Evolutionary conservation across 35 echinoderm and acorn worm species (phyloP), one percentile per base, ranked within the genome.

Genomic region (Nesometra sesokonis): DNA sequence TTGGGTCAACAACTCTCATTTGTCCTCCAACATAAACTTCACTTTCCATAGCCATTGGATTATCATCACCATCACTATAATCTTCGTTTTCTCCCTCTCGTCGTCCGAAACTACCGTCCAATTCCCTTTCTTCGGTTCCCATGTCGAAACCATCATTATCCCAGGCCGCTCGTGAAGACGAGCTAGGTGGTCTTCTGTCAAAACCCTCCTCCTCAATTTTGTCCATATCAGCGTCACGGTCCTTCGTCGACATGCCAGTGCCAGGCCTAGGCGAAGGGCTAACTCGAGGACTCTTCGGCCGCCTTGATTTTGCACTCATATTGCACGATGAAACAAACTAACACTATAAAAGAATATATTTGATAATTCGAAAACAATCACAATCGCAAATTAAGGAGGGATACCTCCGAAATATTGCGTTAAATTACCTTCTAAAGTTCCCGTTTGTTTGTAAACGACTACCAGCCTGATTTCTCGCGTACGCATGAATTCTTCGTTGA

Each of bases 61-160:
- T 91, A 76, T 97, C 85, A 89, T 82, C 92, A 35, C 38, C 84
- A 34, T 93, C 94, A 32, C 46, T 86, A 31, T 80, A 81, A 84
- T 88, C 93, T 35, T 92, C 90, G 32, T 93, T 80, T 5, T 86
- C 88, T 29, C 81, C 86, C 35, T 91, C 89, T 77, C 86, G 76
- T 80, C 88, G 79, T n/a, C 84, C 88, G 32, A 84, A 93, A 79
- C 88, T 90, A 31, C 87, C 86, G 84, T 92, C 33, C 29, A 97
- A 33, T 31, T 88, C 84, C 29, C 84, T 90, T 33, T 97, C 91
- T 82, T 97, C 94, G 3, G 88, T 89, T 17, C 90, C 95, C 85
- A 93, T 88, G 83, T 97, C 95, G 47, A 97, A 93, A 57, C 95
- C 95, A 33, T 97, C 91, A 52, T 97, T 97, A 33, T 97, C 95